These are phyloP conservation scores for Regulus satrapa DNA, from an alignment of 2,113 vertebrate species.

Conservation along the genomic window DNA sequence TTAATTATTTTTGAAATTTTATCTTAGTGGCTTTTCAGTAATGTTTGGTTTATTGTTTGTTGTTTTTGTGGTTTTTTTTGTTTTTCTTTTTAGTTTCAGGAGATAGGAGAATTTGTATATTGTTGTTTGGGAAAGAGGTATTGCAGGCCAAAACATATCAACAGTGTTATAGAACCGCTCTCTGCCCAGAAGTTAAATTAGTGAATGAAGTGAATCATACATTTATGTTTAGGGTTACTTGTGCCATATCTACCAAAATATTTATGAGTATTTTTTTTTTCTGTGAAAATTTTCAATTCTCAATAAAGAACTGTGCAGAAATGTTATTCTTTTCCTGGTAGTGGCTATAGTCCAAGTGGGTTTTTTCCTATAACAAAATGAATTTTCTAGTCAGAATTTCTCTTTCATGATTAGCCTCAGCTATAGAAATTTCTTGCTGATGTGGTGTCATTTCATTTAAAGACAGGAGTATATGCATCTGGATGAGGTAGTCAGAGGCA, in stretches of 20 bases:
- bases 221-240: background rate
- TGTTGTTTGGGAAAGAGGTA: background rate
- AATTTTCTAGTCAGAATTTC: background rate
- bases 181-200: background rate
- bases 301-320: background rate
- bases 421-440: background rate
- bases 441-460: background rate
- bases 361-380: background rate
- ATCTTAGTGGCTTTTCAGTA: background rate
- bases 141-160: background rate
- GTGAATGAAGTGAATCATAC: background rate
- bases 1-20: background rate
- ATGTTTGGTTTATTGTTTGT: background rate
- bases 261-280: background rate
- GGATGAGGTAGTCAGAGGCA: background rate
- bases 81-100: background rate
- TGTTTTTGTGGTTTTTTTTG: background rate
- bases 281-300: background rate
- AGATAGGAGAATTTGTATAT: background rate
- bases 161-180: rapidly evolving
- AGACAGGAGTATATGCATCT: background rate
- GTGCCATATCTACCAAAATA: background rate
- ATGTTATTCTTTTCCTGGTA: background rate
- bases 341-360: background rate
- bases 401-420: background rate